Evolutionary conservation across 2,113 vertebrate genomes (phyloP), one percentile per base, ranked within the genome.

Genomic region (Proterorhinus semilunaris): DNA sequence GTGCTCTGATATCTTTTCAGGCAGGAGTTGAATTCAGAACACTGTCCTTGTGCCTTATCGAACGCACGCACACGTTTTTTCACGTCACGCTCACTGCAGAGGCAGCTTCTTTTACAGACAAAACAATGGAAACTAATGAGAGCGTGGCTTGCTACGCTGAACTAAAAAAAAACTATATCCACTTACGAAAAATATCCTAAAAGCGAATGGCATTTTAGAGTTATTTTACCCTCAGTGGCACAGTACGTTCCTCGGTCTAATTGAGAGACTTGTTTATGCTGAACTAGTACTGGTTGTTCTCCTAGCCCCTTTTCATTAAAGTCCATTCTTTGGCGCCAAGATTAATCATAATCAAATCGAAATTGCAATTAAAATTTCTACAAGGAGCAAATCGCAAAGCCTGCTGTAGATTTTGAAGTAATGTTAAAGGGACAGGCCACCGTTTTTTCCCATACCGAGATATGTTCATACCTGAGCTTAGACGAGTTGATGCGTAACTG

Each of bases 1-100:
- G 47, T 62, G 9, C 21, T 42, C 36, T 1, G 7, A 7, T 62
- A 59, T 75, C 66, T 81, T 72, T 82, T 82, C 63, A 68, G 58
- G 62, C 69, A 68, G 77, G 45, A 81, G 63, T 69, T 85, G 61
- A 72, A 68, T 75, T 83, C 70, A 45, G 47, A 79, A 10, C 10
- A 1, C 17, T 5, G 84, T 83, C 86, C 88, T 87, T 88, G 83
- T 46, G 50, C 51, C 53, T 80, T 87, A 88, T 90, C 81, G 63
- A 71, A 72, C 46, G 62, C 71, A 66, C 72, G 21, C 66, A 48
- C 78, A 71, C n/a, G 54, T 49, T 89, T 66, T 78, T 76, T 85
- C 58, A 42, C 65, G 48, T 75, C 80, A 72, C 27, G 62, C 49
- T 72, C 12, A 2, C 5, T 61, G 74, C 6, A 10, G 47, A 2